Conservation (phyloP, 2,797 vertebrate genomes). For the Muscicapa comitata region DNA sequence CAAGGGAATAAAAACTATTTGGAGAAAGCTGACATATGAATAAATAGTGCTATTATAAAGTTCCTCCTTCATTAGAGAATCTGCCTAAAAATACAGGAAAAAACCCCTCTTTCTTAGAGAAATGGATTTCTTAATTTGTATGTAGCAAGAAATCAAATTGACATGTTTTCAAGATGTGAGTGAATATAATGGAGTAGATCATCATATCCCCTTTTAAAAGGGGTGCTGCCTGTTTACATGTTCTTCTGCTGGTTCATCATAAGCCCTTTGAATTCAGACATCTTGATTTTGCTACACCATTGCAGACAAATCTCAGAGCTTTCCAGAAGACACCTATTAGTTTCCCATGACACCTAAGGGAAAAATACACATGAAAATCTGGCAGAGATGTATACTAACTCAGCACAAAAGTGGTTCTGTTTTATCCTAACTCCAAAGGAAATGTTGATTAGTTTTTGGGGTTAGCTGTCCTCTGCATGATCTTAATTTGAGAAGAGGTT, state of each 20-base stretch:
- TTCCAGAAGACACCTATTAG: background rate
- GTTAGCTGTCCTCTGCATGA: background rate
- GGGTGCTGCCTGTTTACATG: background rate
- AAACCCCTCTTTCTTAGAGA: fast-evolving
- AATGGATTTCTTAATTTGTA: background rate
- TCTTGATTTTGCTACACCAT: background rate
- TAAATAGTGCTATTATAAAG: background rate
- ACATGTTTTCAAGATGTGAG: background rate
- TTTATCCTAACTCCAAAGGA: background rate
- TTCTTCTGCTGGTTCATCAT: background rate
- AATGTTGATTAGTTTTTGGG: background rate
- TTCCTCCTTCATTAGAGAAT: background rate
- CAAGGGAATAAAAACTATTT: background rate
- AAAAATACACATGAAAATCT: background rate
- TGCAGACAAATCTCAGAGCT: background rate
- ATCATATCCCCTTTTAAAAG: background rate
- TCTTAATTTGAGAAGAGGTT: background rate
- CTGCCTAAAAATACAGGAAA: background rate
- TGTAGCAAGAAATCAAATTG: background rate
- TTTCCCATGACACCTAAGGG: background rate
- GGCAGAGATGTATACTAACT: background rate
- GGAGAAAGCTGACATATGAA: background rate
- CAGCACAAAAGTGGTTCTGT: background rate
- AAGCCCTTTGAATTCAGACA: background rate
- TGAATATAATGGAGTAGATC: background rate